Evolutionary conservation across 2,888 invertebrate species (phyloP).

Genomic region (Metallyticus violacea): DNA sequence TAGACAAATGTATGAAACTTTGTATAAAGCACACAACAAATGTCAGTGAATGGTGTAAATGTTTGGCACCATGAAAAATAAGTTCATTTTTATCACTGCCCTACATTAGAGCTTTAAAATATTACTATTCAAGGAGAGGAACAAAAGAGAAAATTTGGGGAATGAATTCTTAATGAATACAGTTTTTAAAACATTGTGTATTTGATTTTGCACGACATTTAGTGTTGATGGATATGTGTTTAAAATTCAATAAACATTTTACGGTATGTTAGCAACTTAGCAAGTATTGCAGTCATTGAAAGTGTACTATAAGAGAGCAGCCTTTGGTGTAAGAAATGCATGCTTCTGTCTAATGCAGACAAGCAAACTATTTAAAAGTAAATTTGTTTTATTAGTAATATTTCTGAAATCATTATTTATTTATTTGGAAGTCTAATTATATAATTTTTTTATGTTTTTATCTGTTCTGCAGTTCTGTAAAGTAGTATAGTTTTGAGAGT

Average conservation of each 20-base stretch:
- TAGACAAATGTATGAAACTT: not conserved
- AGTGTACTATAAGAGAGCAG: not conserved
- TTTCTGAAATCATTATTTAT: not conserved
- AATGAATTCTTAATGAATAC: not conserved
- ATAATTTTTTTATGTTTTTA: not conserved
- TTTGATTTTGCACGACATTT: conserved; percentile 9
- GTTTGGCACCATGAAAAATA: not conserved
- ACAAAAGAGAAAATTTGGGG: not conserved
- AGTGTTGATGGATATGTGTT: conserved; percentile 13
- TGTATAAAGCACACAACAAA: not conserved
- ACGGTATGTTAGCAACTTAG: not conserved
- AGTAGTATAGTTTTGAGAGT: not conserved
- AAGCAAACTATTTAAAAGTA: too few species aligned
- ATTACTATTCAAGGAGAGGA: not conserved
- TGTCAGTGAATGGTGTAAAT: conserved; percentile 10
- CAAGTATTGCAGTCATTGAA: not conserved
- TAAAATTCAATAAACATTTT: conserved; percentile 2
- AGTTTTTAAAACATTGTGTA: not conserved
- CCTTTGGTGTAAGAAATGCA: not conserved
- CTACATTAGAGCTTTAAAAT: conserved; percentile 14
- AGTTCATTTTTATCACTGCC: conserved; percentile 22
- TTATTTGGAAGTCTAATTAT: not conserved
- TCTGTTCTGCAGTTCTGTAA: too few species aligned
- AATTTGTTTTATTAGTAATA: not conserved
- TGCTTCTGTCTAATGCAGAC: not conserved